These are phyloP conservation scores for Numenius arquata DNA, from an alignment of 2,113 vertebrate species.

Conservation along the genomic window DNA sequence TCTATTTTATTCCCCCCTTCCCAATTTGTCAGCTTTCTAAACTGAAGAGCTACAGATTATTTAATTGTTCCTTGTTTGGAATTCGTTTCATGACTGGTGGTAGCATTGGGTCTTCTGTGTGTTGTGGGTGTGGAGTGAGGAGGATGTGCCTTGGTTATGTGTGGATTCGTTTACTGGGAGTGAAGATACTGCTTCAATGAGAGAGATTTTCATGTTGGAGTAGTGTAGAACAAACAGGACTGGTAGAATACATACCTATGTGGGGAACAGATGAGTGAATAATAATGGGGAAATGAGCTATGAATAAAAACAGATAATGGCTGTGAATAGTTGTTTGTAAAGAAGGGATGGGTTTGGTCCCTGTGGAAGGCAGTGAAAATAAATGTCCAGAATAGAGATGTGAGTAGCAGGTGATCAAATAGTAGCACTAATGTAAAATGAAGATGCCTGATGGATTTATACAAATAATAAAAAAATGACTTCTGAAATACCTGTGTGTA, in stretches of 20 bases:
- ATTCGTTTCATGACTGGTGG: neutral
- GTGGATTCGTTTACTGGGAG: neutral
- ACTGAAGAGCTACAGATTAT: neutral
- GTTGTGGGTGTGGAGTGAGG: neutral
- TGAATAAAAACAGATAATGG: neutral
- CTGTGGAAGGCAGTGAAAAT: neutral
- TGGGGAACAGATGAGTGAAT: neutral
- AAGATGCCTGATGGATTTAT: neutral
- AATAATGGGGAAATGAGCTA: neutral
- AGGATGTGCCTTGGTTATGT: neutral
- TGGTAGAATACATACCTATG: neutral
- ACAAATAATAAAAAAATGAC: neutral
- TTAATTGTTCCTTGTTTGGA: neutral
- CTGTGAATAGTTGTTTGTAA: neutral
- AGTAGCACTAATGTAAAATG: neutral
- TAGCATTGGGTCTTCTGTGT: rapidly evolving
- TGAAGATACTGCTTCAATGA: neutral
- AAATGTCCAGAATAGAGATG: neutral
- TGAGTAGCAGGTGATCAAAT: neutral
- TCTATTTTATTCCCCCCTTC: neutral
- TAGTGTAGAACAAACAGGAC: neutral
- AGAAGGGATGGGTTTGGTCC: neutral
- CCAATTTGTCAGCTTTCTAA: neutral
- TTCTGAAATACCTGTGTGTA: neutral
- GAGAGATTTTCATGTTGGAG: neutral